Conservation (phyloP, 2,888 invertebrate genomes). For the Hemaris fuciformis region DNA sequence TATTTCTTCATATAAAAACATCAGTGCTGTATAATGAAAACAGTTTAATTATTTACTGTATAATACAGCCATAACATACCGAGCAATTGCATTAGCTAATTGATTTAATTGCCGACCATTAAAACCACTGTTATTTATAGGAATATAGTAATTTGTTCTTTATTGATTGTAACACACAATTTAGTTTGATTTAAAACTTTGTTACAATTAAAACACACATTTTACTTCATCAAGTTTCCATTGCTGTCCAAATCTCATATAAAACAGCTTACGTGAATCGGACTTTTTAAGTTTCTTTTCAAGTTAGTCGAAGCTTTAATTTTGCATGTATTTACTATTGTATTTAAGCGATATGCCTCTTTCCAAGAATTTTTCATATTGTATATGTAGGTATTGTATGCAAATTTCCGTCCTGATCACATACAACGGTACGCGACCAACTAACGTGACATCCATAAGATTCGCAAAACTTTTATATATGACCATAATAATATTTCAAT, state of each 20-base stretch:
- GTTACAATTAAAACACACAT: too few relatives aligned
- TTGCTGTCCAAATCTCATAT: too few relatives aligned
- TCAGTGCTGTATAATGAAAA: too few relatives aligned
- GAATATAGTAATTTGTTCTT: too few relatives aligned
- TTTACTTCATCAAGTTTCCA: too few relatives aligned
- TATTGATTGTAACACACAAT: too few relatives aligned
- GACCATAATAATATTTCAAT: not conserved
- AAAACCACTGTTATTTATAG: not conserved
- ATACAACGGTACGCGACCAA: constrained; percentile 21
- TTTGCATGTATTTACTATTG: not conserved
- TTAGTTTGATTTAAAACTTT: too few relatives aligned
- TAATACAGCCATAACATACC: too few relatives aligned
- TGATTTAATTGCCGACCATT: not conserved
- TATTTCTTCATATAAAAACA: too few relatives aligned
- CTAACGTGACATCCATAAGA: constrained; percentile 30
- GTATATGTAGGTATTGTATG: constrained; percentile 50
- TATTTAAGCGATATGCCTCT: not conserved
- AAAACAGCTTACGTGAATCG: not conserved
- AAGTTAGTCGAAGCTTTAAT: not conserved
- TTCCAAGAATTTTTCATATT: constrained; percentile 22
- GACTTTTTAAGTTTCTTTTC: not conserved
- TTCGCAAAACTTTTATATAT: constrained; percentile 17
- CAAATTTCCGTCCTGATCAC: constrained; percentile 37
- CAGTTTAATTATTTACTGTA: not conserved
- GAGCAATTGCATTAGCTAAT: not conserved